These are phyloP conservation scores for Calycopis cecrops DNA, from an alignment of 1,140 invertebrate species.

Conservation along the genomic window DNA sequence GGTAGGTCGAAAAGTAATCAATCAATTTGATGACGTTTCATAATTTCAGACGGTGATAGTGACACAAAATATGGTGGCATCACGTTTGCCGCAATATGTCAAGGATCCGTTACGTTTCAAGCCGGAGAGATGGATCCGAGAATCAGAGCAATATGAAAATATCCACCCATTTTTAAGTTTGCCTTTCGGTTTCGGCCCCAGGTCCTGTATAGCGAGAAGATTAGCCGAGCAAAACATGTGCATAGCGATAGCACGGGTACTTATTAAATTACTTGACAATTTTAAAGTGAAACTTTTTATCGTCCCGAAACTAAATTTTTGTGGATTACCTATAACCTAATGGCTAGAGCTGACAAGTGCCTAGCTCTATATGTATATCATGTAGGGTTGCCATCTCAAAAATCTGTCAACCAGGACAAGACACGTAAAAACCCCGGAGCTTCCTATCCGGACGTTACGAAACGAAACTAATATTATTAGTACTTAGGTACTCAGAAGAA, in stretches of 20 bases:
- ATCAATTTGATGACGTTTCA: slow-evolving; percentile 16
- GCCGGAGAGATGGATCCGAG: slow-evolving; percentile 86
- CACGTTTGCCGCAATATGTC: slow-evolving; percentile 83
- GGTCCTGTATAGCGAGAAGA: slow-evolving; percentile 90
- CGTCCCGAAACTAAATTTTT: too few species aligned
- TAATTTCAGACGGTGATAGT: slow-evolving; percentile 81
- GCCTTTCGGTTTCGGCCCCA: slow-evolving; percentile 92
- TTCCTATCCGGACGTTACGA: too few species aligned
- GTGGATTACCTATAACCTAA: too few species aligned
- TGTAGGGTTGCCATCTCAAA: too few species aligned
- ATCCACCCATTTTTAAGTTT: slow-evolving; percentile 86
- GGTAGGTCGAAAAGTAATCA: too few species aligned
- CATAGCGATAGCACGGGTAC: slow-evolving; percentile 85
- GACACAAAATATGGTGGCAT: slow-evolving; percentile 90
- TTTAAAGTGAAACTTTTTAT: too few species aligned
- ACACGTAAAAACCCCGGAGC: too few species aligned
- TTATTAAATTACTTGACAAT: slow-evolving; percentile 11
- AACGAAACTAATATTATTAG: too few species aligned
- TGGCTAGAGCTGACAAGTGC: too few species aligned
- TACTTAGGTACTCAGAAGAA: too few species aligned
- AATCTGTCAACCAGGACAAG: too few species aligned
- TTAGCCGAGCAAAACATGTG: slow-evolving; percentile 93
- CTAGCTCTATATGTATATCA: too few species aligned
- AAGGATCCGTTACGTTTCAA: slow-evolving; percentile 80
- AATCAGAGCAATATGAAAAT: slow-evolving; percentile 64